Evolutionary conservation across 1,140 invertebrate genomes (phyloP), one percentile per base, ranked within the genome.

Genomic region (Scaptomyza graminum): DNA sequence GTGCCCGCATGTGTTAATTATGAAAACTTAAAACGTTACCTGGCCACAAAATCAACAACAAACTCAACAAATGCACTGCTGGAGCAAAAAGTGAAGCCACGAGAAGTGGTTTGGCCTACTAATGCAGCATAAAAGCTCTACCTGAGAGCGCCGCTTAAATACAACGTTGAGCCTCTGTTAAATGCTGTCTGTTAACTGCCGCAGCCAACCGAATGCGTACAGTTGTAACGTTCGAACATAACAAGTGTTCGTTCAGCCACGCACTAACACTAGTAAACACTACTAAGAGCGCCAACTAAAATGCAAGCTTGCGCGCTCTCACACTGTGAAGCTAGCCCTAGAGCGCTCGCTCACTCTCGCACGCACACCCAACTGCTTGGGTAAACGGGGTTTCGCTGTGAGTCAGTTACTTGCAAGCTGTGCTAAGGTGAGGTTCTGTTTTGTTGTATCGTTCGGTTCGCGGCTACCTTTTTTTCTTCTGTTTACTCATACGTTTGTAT

Each of bases 71-170:
- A 71, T 66, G 62, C 60, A 70, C 22, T 28, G 46, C 50, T 63
- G 51, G 65, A 75, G 71, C 76, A 34, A 34, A 31, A 25, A 22
- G 18, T 3, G 18, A 12, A 74, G 63, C 59, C 46, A 50, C n/a
- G 34, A 18, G 70, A 78, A 77, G 84, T 88, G 66, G 79, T 88
- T 88, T 88, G 83, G 83, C 83, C 83, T 88, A 88, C 84, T 89
- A 88, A 88, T 83, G 83, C 79, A 77, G 28, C 28, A 25, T 15
- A 22, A 63, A 79, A 71, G 68, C 68, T 66, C 44, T 50, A 5
- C 39, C 2, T 22, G 18, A 16, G 43, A 72, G 55, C 67, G 69
- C 31, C 55, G 64, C 64, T 68, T 72, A 15, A 31, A 39, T 22
- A 31, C 47, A 25, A 9, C 49, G 31, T 34, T 54, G 63, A 67